Evolutionary conservation across 1,140 invertebrate species (phyloP).

Genomic region (Drosophila grimshawi): DNA sequence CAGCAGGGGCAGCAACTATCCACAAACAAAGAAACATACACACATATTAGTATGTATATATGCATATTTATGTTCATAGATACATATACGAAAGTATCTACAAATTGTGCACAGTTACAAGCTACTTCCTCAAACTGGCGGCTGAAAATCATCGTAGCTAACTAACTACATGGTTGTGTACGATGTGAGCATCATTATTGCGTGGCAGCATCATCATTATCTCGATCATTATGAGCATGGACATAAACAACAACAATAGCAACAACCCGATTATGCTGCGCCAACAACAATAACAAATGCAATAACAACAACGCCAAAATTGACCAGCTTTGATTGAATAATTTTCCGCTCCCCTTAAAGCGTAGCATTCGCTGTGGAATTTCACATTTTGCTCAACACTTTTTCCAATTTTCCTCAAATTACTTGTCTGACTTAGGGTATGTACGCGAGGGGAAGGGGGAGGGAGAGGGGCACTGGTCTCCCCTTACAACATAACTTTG

Average conservation of each 20-base stretch:
- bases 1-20: slow-evolving; percentile 27
- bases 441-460: too few species aligned
- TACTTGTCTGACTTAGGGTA: not conserved
- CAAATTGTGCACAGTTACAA: slow-evolving; percentile 40
- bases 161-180: slow-evolving; percentile 18
- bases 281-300: slow-evolving; percentile 16
- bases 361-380: slow-evolving; percentile 28
- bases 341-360: slow-evolving; percentile 40
- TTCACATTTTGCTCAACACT: slow-evolving; percentile 20
- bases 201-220: slow-evolving; percentile 20
- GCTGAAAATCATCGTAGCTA: slow-evolving; percentile 56
- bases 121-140: slow-evolving; percentile 39
- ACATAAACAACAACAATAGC: slow-evolving; percentile 59
- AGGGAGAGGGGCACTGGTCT: too few species aligned
- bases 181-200: slow-evolving; percentile 49
- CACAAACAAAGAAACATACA: not conserved
- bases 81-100: slow-evolving; percentile 2
- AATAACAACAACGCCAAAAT: slow-evolving; percentile 59
- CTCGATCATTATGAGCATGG: slow-evolving; percentile 11
- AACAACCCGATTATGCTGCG: not conserved
- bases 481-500: too few species aligned
- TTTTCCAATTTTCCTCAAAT: slow-evolving; percentile 22
- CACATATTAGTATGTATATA: not conserved
- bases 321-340: slow-evolving; percentile 80
- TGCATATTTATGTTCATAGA: not conserved